Evolutionary conservation across 2,797 vertebrate species (phyloP), one percentile per base, ranked within the genome.

Genomic region (Eulemur coronatus): DNA sequence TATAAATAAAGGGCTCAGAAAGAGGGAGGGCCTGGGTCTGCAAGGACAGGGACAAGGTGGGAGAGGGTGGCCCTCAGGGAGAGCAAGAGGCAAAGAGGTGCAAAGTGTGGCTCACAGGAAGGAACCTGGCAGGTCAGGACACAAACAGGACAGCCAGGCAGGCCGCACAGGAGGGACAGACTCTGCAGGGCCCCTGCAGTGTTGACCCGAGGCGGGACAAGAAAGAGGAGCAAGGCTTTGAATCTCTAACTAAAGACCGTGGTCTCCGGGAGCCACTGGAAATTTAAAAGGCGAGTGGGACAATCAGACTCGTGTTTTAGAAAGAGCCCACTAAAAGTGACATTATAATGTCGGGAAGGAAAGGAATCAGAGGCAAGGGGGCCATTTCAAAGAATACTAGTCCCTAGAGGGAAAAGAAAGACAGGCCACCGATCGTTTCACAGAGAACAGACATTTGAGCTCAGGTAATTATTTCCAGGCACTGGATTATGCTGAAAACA

Each of bases 381-480:
- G 41, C 84, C 78, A n/a, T 57, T 81, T 75, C 92, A 87, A 70
- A 91, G 79, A 75, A 50, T 7, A 30, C 41, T 12, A 0, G 4
- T 91, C 95, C 87, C 79, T 9, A 3, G n/a, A 50, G 38, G 61
- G 2, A 28, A 41, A 26, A 91, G 70, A 76, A 43, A 61, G 91
- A 67, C 82, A 89, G 33, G 50, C 72, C 48, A 84, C 70, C 43
- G 8, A 67, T 70, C 6, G 0, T 59, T 84, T 96, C 52, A 11
- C 18, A 65, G 41, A 84, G 10, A 80, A 52, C 80, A 41, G 79
- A 75, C 61, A 91, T 46, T 18, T 20, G 88, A 91, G 63, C 81
- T 72, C 43, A 26, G 52, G 63, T 85, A 96, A 96, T 94, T 84
- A 91, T 41, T 94, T 96, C 96, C 93, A 96, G 88, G 65, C 35